Evolutionary conservation across 2,888 invertebrate species (phyloP), one percentile per base, ranked within the genome.

Genomic region (Pristionchus exspectatus): DNA sequence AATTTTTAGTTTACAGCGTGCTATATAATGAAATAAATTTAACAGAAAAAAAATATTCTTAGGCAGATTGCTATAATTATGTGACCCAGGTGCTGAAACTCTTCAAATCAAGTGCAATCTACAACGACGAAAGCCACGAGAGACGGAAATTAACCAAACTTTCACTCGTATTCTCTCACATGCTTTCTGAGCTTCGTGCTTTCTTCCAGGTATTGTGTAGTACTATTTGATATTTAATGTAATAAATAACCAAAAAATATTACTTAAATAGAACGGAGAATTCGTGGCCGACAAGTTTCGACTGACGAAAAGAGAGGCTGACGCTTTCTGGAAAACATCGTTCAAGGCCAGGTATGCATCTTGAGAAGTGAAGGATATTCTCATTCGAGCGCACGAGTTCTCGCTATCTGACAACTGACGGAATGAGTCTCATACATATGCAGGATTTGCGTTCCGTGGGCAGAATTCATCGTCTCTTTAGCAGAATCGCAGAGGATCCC

Each of bases 81-180:
- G 21, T 59, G 33, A 90, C 91, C 81, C 66, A 93, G 93, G 90
- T 91, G n/a, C 98, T 98, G 92, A 98, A 98, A 96, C 96, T 99
- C 91, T 99, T 99, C 95, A 99, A 99, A 95, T 89, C 91, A 5
- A 91, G 89, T 33, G 56, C 88, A 7, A 96, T 99, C 98, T 99
- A 98, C 95, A 98, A 99, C 94, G 99, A 99, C 96, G 97, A 97
- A 93, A 97, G 97, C 0, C 97, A 98, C 95, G 98, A 98, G 95
- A 96, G 99, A 92, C 96, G 99, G 93, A 98, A 98, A 96, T 96
- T 99, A 95, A 99, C 98, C 87, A 99, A 99, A 96, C 97, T 99
- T 81, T 98, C 98, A 96, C 96, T 99, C 95, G 98, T 99, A 93
- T 99, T 99, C 96, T 98, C 98, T 95, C 99, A 99, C 96, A 99